Base-by-base conservation (phyloP, 53 echinoderm and acorn worm species). In the Paracentrotus lividus region DNA sequence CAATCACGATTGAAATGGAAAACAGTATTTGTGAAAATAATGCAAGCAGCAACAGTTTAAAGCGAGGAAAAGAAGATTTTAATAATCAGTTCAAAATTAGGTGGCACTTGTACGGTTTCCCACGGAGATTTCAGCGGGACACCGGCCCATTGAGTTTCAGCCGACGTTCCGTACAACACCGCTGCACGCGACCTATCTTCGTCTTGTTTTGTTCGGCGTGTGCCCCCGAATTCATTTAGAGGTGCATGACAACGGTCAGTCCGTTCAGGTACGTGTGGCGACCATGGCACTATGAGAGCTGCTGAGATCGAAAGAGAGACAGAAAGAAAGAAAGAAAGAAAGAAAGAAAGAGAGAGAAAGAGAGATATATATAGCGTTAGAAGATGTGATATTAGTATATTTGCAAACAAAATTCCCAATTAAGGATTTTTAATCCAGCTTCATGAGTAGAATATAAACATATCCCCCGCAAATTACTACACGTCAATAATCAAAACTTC, bases 91-190 rank as follows among this genome's bases (percentile, higher is more conserved):
- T 44, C 40, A 27, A n/a, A n/a, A 43, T 65, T 32, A 23, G 44
- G 75, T 14, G 69, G 91, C 91, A 91, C 91, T 91, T 91, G 91
- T 68, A 4, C 23, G 91, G 91, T 6, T 91, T 91, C 91, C 53
- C 91, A 91, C 91, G 91, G 5, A 91, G 91, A 44, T 91, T 91
- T 72, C 89, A 68, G 49, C 69, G 69, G 91, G 91, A 52, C 88
- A 43, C 65, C 89, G 65, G 7, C 89, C 89, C 89, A 65, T 42
- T 89, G 61, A 65, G 43, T 89, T 59, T 42, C 89, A 33, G 60
- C 24, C 42, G 27, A 43, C 27, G 60, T 29, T 8, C 61, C 60
- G 60, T 44, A 38, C 44, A 61, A 42, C 89, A 61, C 89, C 64
- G 13, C 64, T 3, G 64, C 89, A 89, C 89, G 89, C 89, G 89